phyloP scores from a whole-genome alignment of 2,797 vertebrate genomes.

The Melopsittacus undulatus region DNA sequence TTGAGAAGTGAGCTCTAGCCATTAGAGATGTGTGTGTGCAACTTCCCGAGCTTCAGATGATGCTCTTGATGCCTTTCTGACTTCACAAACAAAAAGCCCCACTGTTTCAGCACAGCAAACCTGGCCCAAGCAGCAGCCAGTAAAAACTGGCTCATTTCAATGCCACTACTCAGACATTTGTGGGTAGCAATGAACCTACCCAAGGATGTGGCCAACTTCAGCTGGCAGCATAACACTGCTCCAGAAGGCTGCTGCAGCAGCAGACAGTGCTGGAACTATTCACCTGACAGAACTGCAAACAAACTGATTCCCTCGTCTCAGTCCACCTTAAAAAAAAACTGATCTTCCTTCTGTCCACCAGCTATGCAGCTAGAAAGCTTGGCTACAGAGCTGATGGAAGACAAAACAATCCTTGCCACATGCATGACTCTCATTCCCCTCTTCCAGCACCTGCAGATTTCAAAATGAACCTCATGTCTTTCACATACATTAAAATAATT shows the following conservation, averaged over 20 bases:
- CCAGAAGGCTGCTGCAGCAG: not conserved
- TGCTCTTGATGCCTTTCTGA: not conserved
- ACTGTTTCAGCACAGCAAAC: constrained; percentile 20
- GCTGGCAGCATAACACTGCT: not conserved
- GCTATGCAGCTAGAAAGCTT: not conserved
- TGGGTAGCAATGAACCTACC: not conserved
- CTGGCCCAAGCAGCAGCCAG: not conserved
- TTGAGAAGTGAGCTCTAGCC: not conserved
- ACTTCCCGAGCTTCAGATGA: not conserved
- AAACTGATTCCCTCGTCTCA: rapidly evolving
- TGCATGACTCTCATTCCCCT: not conserved
- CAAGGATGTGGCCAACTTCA: not conserved
- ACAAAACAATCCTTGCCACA: not conserved
- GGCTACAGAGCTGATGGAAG: not conserved
- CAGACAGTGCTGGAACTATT: not conserved
- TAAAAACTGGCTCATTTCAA: constrained; percentile 13
- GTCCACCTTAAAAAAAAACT: not conserved
- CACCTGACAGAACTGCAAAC: not conserved
- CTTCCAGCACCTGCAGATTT: not conserved
- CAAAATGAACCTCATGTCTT: not conserved
- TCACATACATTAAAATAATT: rapidly evolving
- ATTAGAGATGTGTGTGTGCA: rapidly evolving
- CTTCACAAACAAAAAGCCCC: not conserved
- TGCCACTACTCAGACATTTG: not conserved
- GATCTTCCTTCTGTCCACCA: not conserved